Base-by-base conservation (phyloP, 2,113 vertebrate genomes). In the Tiliqua scincoides region DNA sequence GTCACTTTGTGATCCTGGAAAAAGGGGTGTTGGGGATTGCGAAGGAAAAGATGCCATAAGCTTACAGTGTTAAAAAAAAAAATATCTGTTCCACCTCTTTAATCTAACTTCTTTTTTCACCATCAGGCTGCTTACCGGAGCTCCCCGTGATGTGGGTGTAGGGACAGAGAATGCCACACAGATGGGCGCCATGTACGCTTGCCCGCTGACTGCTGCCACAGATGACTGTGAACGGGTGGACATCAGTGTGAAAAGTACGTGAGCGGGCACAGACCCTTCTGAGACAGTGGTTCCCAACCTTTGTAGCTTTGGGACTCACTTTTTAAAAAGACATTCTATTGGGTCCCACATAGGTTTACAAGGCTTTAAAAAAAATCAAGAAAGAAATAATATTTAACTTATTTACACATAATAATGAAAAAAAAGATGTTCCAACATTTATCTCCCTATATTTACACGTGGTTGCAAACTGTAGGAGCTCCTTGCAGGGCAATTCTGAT, bases 101-200 rank as follows among this genome's bases (percentile, higher is more conserved):
- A 73, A 86, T 63, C 25, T 21, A 37, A 65, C 25, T 30, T 21
- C 1, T 0, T 14, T 1, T 2, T 1, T 1, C 4, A 2, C 15
- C 3, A 7, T 14, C 92, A 99, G 98, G 87, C 96, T 99, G 81
- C 95, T 99, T 68, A 93, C 95, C 0, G 98, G 98, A 40, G 98
- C 98, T 0, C 98, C 98, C 14, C 97, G 88, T 84, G 98, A 99
- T 6, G 91, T 93, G 30, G 96, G 97, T 0, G 3, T 91, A 8
- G 87, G 92, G 3, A 85, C 95, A 0, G 85, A 80, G 17, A 97
- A 97, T 0, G 95, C 97, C 87, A 97, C 96, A 0, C 96, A 97
- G 79, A 99, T 98, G 0, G 99, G 99, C 0, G 98, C 97, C 0
- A 95, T 99, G 85, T 99, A 99, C 87, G 95, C 96, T 84, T 99